A percentile compares a stretch with the other conserved stretches of the same genome.
phyloP scores from a whole-genome alignment of 2,113 vertebrate genomes.

The Piaya cayana region DNA sequence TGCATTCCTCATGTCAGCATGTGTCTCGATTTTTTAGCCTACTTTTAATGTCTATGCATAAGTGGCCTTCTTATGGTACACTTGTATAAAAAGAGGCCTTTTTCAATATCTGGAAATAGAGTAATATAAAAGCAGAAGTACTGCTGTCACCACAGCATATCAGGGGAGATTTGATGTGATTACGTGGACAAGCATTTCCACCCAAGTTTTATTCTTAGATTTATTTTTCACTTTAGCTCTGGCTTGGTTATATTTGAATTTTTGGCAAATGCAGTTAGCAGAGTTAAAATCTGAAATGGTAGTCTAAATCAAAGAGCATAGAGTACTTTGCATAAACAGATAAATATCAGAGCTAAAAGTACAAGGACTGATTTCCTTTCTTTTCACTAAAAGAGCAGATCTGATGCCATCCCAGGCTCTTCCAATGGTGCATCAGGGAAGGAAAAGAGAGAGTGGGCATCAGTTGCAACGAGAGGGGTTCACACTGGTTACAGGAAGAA shows the following conservation, averaged over 20 bases:
- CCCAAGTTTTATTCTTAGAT: slow-evolving; percentile 24
- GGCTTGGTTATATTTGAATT: slow-evolving; percentile 41
- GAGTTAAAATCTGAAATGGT: slow-evolving; percentile 32
- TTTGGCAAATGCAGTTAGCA: slow-evolving; percentile 9
- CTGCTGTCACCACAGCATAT: not conserved
- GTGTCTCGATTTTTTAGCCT: not conserved
- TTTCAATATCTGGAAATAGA: not conserved
- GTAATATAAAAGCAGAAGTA: not conserved
- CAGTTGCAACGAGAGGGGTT: not conserved
- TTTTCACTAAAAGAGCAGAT: not conserved
- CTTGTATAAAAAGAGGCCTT: not conserved
- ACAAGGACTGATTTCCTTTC: not conserved
- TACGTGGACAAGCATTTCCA: not conserved
- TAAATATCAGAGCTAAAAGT: slow-evolving; percentile 2
- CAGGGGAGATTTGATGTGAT: not conserved
- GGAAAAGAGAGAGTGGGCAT: not conserved
- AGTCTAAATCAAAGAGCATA: not conserved
- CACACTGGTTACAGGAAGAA: not conserved
- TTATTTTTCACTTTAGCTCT: not conserved
- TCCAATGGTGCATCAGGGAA: not conserved
- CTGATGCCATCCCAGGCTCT: not conserved
- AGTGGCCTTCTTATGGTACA: not conserved
- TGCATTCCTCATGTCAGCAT: not conserved
- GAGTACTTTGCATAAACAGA: not conserved
- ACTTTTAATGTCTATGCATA: not conserved